Evolutionary conservation across 2,888 invertebrate genomes (phyloP), one percentile per base, ranked within the genome.

Genomic region (Noctua janthina): DNA sequence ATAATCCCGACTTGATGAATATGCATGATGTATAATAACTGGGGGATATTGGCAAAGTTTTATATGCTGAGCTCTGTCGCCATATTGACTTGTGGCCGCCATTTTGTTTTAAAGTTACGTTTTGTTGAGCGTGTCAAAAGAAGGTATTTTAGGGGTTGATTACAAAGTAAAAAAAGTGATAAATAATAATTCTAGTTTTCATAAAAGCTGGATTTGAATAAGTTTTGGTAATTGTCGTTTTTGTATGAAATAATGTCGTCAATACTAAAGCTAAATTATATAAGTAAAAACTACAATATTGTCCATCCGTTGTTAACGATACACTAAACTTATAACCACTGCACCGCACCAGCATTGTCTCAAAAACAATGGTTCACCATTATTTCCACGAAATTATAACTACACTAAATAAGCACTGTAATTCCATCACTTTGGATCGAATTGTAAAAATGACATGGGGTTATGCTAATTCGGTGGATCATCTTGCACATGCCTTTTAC

Each of bases 31-130:
- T 62, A 68, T 72, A 79, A 84, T 70, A 78, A 76, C 82, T 39
- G 8, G 23, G 29, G 76, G 76, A 82, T 85, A 85, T 85, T 85
- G 85, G 85, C 59, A 85, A 85, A 85, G 86, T 85, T 85, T 85
- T 82, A 81, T 85, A 75, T 15, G 56, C 71, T 72, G 54, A 67
- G 77, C 71, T 59, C 68, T 29, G 76, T 75, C 51, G 29, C 23
- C 13, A 74, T 82, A 85, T 85, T 74, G 70, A 74, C 39, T 49
- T 10, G 54, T 8, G 43, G 46, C 51, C 17, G 82, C 71, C 86
- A 85, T 85, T 76, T 85, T 82, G 66, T 74, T 76, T 68, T 79
- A 15, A 56, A 66, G 6, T 0, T 49, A 71, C 51, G 35, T 82
- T 76, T 75, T 68, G 46, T 59, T n/a, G 11, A 43, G 29, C 11